Conservation (phyloP, 2,888 invertebrate genomes). For the Biston stratarius region DNA sequence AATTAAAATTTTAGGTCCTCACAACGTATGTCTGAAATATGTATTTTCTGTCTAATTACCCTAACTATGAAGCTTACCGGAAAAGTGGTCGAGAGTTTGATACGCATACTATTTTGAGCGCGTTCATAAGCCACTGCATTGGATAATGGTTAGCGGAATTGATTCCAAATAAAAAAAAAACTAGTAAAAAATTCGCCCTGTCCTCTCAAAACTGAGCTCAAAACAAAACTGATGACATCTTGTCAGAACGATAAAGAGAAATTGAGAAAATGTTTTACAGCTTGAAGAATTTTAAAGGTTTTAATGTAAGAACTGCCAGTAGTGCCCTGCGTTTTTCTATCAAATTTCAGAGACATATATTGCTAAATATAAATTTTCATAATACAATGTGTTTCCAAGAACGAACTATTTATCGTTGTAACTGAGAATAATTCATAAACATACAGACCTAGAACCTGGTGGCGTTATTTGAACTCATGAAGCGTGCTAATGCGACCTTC, state of each 20-base stretch:
- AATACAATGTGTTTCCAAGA: too few relatives aligned
- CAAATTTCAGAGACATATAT: too few relatives aligned
- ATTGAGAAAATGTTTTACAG: background rate
- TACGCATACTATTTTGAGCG: constrained; percentile 35
- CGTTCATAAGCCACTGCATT: constrained; percentile 36
- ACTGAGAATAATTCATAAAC: too few relatives aligned
- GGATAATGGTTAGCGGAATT: constrained; percentile 3
- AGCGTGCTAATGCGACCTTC: background rate
- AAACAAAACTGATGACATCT: constrained; percentile 20
- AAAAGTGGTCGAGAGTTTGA: constrained; percentile 28
- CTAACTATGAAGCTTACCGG: constrained; percentile 17
- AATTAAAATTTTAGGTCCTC: too few relatives aligned
- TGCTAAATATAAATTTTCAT: too few relatives aligned
- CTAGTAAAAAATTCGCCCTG: constrained; percentile 13
- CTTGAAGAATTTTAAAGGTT: constrained; percentile 2
- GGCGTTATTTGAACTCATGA: background rate
- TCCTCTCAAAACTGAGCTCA: constrained; percentile 11
- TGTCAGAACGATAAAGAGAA: background rate
- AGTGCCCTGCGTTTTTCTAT: background rate
- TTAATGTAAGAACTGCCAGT: background rate
- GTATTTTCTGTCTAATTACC: too few relatives aligned
- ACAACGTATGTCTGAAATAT: too few relatives aligned
- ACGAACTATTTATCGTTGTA: too few relatives aligned
- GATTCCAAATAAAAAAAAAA: constrained; percentile 21
- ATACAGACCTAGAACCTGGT: too few relatives aligned